Conservation (phyloP, 2,797 vertebrate species). For the Urophycis tenuis region DNA sequence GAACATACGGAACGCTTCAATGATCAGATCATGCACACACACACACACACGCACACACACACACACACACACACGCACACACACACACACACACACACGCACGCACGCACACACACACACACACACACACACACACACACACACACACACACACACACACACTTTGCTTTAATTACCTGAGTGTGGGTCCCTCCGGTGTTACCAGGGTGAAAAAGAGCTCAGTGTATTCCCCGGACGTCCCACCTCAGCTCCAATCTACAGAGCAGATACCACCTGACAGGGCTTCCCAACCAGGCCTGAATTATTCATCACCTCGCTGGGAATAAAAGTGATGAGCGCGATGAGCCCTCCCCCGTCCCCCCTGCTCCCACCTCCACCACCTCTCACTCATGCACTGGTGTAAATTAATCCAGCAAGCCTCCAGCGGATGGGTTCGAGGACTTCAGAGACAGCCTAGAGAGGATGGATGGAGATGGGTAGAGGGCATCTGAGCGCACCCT, state of each 20-base stretch:
- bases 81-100: not conserved
- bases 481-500: not conserved
- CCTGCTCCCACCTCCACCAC: not conserved
- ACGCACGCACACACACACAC: not conserved
- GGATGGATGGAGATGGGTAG: not conserved
- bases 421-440: not conserved
- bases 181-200: not conserved
- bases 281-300: conserved; percentile 21
- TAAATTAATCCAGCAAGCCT: not conserved
- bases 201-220: conserved; percentile 8
- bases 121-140: not conserved
- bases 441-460: not conserved
- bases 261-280: conserved; percentile 28
- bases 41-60: not conserved
- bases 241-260: conserved; percentile 36
- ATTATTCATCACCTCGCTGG: conserved; percentile 39
- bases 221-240: conserved; percentile 29
- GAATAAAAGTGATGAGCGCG: conserved; percentile 20
- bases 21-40: not conserved
- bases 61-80: not conserved
- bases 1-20: not conserved
- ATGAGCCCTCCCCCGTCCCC: not conserved
- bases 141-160: not conserved
- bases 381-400: not conserved
- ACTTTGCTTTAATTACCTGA: conserved; percentile 2